These are phyloP conservation scores for Drosophila seguyi DNA, from an alignment of 1,140 invertebrate genomes.

Conservation along the genomic window DNA sequence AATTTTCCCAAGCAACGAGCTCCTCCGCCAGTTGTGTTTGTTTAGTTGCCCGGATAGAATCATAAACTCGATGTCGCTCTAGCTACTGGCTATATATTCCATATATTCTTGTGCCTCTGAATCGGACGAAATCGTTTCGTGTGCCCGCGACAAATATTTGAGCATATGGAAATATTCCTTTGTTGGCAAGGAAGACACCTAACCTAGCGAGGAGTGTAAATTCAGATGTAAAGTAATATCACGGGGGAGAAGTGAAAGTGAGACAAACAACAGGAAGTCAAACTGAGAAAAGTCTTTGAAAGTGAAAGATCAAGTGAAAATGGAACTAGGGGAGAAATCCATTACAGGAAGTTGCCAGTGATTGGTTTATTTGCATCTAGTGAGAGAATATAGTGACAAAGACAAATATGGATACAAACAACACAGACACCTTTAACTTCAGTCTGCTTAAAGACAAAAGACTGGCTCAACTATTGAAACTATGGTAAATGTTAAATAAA, in stretches of 20 bases:
- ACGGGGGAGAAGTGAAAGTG: constrained; percentile 36
- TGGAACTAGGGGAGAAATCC: constrained; percentile 18
- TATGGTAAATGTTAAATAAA: constrained; percentile 1
- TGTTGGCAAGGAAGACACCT: constrained; percentile 26
- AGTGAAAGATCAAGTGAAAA: constrained; percentile 45
- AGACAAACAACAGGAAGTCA: constrained; percentile 36
- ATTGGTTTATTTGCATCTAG: neutral
- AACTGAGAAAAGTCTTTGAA: constrained; percentile 26
- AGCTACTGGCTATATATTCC: constrained; percentile 13
- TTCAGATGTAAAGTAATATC: constrained; percentile 36
- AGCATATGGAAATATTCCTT: constrained; percentile 42
- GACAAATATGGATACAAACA: constrained; percentile 7
- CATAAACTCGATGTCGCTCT: constrained; percentile 45
- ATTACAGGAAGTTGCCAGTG: constrained; percentile 29
- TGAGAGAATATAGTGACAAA: constrained; percentile 5
- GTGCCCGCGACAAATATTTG: constrained; percentile 49
- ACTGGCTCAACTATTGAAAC: constrained; percentile 10
- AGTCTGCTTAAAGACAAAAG: constrained; percentile 2
- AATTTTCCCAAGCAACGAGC: constrained; percentile 56
- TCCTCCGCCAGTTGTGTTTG: constrained; percentile 66
- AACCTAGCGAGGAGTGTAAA: no score
- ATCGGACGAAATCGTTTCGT: constrained; percentile 37
- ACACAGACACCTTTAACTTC: constrained; percentile 1
- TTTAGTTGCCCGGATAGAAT: constrained; percentile 72
- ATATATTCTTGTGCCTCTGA: constrained; percentile 3